These are phyloP conservation scores for Rhagonycha fulva DNA, from an alignment of 2,888 invertebrate genomes.

Conservation along the genomic window DNA sequence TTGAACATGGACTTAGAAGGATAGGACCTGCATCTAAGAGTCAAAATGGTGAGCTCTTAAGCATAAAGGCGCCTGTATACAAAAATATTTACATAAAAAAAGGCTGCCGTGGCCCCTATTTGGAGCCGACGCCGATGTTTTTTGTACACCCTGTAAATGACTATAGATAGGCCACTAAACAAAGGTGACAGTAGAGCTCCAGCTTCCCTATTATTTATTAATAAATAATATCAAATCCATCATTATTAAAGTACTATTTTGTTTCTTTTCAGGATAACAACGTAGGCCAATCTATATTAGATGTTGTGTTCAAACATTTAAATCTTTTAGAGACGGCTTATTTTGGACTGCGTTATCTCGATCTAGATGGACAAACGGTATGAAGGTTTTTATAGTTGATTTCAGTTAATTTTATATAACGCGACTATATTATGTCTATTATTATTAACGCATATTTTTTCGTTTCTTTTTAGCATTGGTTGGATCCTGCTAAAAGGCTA, in stretches of 20 bases:
- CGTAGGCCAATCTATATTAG: constrained; percentile 86
- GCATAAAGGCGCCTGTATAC: too few species aligned
- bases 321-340: constrained; percentile 95
- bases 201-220: too few species aligned
- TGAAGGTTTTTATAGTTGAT: constrained; percentile 46
- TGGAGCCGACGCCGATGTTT: too few species aligned
- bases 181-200: too few species aligned
- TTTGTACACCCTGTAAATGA: too few species aligned
- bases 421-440: too few species aligned
- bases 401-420: background rate
- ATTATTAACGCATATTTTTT: background rate
- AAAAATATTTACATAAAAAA: too few species aligned
- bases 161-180: too few species aligned
- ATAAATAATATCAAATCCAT: background rate
- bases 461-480: constrained; percentile 79
- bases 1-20: too few species aligned
- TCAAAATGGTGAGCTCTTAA: too few species aligned
- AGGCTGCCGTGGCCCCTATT: too few species aligned
- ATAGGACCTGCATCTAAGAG: too few species aligned
- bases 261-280: constrained; percentile 78
- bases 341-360: constrained; percentile 92
- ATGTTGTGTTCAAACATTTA: constrained; percentile 89
- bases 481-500: constrained; percentile 88
- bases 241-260: background rate
- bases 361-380: constrained; percentile 93